Percentiles rank a stretch among this genome's conserved stretches.
These are phyloP conservation scores for Aricia artaxerxes DNA, from an alignment of 2,888 invertebrate genomes.

Conservation along the genomic window DNA sequence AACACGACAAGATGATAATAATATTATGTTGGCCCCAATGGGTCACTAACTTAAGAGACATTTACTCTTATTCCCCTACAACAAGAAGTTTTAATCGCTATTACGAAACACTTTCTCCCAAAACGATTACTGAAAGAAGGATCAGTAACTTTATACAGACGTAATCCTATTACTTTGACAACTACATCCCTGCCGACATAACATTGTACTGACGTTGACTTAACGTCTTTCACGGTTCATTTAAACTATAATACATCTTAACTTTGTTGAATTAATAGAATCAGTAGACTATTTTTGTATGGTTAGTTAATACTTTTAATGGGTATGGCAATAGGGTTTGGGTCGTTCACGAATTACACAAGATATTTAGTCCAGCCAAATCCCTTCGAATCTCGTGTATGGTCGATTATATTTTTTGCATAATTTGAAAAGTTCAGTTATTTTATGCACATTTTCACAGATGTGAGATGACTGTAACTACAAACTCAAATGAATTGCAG, in stretches of 20 bases:
- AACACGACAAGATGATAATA: background rate
- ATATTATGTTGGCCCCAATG: constrained; percentile 30
- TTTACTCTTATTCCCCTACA: background rate
- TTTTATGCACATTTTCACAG: no score
- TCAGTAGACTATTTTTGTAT: no score
- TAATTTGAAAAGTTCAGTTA: no score
- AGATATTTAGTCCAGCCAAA: no score
- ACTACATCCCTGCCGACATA: constrained; percentile 1
- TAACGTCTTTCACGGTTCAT: constrained; percentile 15
- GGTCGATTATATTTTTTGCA: no score
- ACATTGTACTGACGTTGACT: background rate
- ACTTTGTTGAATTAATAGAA: background rate
- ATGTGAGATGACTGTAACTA: no score
- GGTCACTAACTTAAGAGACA: constrained; percentile 34
- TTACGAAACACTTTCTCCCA: background rate
- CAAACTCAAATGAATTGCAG: no score
- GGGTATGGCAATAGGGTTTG: no score
- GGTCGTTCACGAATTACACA: no score
- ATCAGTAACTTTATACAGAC: constrained; percentile 14
- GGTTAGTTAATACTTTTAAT: no score
- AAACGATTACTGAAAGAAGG: background rate
- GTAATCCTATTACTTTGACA: constrained; percentile 27
- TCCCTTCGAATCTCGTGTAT: no score
- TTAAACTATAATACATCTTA: constrained; percentile 3
- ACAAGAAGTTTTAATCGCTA: background rate